These are phyloP conservation scores for Malurus leucopterus DNA, from an alignment of 2,797 vertebrate species.

Conservation along the genomic window DNA sequence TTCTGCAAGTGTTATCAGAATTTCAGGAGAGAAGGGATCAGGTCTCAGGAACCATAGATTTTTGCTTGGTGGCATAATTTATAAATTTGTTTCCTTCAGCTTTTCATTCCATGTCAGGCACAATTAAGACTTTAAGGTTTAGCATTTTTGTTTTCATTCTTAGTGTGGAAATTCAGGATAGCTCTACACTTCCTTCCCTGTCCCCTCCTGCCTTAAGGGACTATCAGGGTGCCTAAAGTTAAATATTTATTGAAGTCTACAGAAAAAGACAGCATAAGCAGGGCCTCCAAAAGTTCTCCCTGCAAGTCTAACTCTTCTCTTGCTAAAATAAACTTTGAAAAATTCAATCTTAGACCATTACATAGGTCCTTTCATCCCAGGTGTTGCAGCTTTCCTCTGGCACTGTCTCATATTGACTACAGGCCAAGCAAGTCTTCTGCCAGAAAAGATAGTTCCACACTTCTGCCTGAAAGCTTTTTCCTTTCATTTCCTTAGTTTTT, in stretches of 20 bases:
- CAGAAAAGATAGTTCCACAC: background rate
- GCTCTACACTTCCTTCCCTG: background rate
- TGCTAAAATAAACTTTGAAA: background rate
- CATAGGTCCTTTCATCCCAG: background rate
- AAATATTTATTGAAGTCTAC: background rate
- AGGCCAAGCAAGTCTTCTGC: background rate
- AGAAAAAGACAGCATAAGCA: background rate
- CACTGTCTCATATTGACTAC: background rate
- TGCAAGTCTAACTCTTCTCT: background rate
- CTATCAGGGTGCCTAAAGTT: background rate
- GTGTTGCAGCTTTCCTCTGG: constrained; percentile 10
- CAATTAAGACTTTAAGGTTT: background rate
- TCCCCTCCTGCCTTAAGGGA: rapidly evolving
- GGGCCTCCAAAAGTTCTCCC: background rate
- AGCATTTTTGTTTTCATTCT: background rate
- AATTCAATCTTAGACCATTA: background rate
- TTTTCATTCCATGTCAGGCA: background rate
- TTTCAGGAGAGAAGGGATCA: rapidly evolving
- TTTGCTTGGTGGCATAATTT: background rate
- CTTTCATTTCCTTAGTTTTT: background rate
- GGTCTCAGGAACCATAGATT: background rate
- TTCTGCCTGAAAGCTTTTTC: constrained; percentile 5
- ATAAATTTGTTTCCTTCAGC: background rate
- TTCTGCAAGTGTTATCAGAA: background rate
- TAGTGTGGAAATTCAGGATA: background rate